A percentile compares a stretch with the other conserved stretches of the same genome.
phyloP scores from a whole-genome alignment of 92 coral and sea anemone genomes.

The Diadumene lineata region DNA sequence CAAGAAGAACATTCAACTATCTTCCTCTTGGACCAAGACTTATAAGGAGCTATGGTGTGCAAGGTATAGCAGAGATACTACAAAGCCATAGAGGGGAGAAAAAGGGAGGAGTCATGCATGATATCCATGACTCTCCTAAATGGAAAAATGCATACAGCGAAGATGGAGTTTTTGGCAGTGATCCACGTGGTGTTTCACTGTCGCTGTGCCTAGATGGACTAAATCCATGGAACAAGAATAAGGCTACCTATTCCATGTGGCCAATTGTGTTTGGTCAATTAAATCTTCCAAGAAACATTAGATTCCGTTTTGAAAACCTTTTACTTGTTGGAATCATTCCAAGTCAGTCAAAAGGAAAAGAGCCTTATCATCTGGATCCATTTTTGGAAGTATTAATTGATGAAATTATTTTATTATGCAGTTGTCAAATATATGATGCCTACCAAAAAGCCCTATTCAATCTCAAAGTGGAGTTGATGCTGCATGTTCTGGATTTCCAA shows the following conservation, averaged over 20 bases:
- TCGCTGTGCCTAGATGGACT: conserved; percentile 45
- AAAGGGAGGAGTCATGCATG: conserved; percentile 15
- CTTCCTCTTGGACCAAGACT: conserved; percentile 51
- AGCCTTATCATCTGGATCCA: conserved; percentile 43
- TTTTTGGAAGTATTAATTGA: conserved; percentile 41
- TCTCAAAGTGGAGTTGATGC: conserved; percentile 36
- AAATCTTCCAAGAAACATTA: conserved; percentile 25
- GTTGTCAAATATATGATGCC: conserved; percentile 21
- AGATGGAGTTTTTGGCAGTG: conserved; percentile 30
- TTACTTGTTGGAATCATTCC: conserved; percentile 48
- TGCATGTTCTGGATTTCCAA: conserved; percentile 43
- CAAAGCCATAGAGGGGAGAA: conserved; percentile 47
- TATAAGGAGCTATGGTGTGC: conserved; percentile 35
- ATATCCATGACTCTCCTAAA: conserved; percentile 44
- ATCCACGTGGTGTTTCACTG: conserved; percentile 39
- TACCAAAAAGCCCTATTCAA: conserved; percentile 36
- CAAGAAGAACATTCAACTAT: conserved; percentile 47
- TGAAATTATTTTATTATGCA: conserved; percentile 16
- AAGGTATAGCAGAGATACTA: conserved; percentile 17
- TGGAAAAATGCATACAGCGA: conserved; percentile 45
- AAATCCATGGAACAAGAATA: conserved; percentile 53
- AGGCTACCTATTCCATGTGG: conserved; percentile 48
- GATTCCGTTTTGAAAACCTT: conserved; percentile 27
- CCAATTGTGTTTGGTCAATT: conserved; percentile 37
- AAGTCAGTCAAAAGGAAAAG: conserved; percentile 30